Conservation (phyloP, 1,140 invertebrate genomes). For the Ceratosolen fusciceps region DNA sequence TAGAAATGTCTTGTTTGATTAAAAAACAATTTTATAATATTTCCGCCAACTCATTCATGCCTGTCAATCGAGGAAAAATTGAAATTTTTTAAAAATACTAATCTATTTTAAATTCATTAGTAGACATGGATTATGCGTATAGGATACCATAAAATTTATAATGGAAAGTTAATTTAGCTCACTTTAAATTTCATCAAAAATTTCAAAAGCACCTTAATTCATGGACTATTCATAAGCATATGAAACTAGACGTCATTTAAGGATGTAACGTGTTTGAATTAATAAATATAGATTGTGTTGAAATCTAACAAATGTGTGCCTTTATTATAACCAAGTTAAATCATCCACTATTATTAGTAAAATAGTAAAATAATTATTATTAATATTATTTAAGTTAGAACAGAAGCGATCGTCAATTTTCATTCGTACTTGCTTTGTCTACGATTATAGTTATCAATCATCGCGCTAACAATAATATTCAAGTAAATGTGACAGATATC, state of each 20-base stretch:
- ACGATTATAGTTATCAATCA: conserved; percentile 13
- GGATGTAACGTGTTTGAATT: conserved; percentile 15
- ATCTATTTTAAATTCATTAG: too few relatives aligned
- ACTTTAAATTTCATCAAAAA: too few relatives aligned
- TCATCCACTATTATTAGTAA: not conserved
- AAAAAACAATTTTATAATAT: too few relatives aligned
- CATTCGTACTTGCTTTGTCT: not conserved
- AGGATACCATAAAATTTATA: too few relatives aligned
- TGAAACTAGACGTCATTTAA: not conserved
- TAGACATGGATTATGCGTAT: too few relatives aligned
- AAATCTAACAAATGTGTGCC: not conserved
- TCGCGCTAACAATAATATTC: not conserved
- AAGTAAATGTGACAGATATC: not conserved
- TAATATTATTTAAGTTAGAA: conserved; percentile 24
- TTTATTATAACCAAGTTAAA: not conserved
- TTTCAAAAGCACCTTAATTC: too few relatives aligned
- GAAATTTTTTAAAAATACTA: too few relatives aligned
- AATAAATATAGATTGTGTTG: not conserved
- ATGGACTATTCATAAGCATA: not conserved
- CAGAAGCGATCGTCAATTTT: not conserved
- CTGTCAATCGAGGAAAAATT: too few relatives aligned
- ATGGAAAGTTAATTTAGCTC: too few relatives aligned
- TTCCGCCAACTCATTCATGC: too few relatives aligned
- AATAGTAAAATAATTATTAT: conserved; percentile 17
- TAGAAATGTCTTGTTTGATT: too few relatives aligned